A percentile compares a stretch with the other conserved stretches of the same genome.
These are phyloP conservation scores for Scalopus aquaticus DNA, from an alignment of 2,113 vertebrate genomes.

Conservation along the genomic window DNA sequence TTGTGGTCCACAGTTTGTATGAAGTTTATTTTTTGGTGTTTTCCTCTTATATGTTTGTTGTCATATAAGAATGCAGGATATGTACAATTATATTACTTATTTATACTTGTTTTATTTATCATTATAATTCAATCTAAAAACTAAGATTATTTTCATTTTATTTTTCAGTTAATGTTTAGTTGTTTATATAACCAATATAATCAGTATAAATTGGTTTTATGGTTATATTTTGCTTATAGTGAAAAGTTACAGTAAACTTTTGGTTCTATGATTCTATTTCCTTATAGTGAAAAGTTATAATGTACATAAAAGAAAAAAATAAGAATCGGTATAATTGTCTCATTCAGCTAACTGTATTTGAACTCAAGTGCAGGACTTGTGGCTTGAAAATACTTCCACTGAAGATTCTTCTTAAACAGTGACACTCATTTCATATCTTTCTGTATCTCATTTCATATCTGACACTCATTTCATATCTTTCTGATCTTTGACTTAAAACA, in stretches of 20 bases:
- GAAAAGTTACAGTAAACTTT: too few relatives aligned
- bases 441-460: background rate
- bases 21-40: background rate
- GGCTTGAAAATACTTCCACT: background rate
- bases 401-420: background rate
- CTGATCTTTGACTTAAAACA: background rate
- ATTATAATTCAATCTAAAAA: slow-evolving; percentile 23
- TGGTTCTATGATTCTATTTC: background rate
- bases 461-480: background rate
- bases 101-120: background rate
- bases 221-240: background rate
- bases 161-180: slow-evolving; percentile 29
- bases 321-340: slow-evolving; percentile 21
- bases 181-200: background rate
- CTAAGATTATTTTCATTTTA: slow-evolving; percentile 26
- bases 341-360: slow-evolving; percentile 55
- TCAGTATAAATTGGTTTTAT: background rate
- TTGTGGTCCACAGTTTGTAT: background rate
- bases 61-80: background rate
- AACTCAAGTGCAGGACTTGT: background rate
- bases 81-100: background rate
- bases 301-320: slow-evolving; percentile 65
- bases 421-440: background rate
- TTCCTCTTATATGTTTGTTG: background rate
- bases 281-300: slow-evolving; percentile 21